Conservation (phyloP, 2,113 vertebrate genomes). For the Psilopogon haemacephalus region DNA sequence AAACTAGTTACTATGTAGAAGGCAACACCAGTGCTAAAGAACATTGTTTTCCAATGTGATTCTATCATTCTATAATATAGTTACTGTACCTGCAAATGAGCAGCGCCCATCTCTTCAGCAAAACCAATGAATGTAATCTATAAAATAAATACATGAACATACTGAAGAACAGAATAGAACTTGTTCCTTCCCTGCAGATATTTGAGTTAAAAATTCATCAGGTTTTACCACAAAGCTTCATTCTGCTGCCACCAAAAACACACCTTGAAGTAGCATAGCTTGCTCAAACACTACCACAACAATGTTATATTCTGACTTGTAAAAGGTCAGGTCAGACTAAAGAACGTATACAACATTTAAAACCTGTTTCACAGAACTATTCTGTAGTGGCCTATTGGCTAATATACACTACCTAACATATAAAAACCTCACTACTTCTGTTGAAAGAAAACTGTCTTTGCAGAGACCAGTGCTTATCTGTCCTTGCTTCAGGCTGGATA, state of each 20-base stretch:
- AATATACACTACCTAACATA: background rate
- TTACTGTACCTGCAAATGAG: conserved; percentile 80
- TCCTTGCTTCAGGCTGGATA: background rate
- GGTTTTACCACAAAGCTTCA: background rate
- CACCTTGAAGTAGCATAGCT: background rate
- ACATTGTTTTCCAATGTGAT: background rate
- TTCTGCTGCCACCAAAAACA: background rate
- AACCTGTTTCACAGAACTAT: background rate
- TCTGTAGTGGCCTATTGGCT: background rate
- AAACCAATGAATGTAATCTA: conserved; percentile 91
- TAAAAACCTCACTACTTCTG: background rate
- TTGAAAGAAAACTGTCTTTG: background rate
- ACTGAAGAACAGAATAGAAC: background rate
- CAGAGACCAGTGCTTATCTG: background rate
- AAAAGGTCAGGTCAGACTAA: background rate
- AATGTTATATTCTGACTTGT: background rate
- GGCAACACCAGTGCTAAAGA: background rate
- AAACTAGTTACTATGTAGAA: background rate
- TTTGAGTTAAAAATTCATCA: background rate
- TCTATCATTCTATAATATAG: no score
- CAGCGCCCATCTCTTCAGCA: conserved; percentile 78
- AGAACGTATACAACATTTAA: background rate
- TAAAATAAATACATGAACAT: conserved; percentile 46
- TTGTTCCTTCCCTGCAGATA: background rate
- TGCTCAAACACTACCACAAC: background rate